Evolutionary conservation across 2,113 vertebrate species (phyloP).

Genomic region (Sceloporus undulatus): DNA sequence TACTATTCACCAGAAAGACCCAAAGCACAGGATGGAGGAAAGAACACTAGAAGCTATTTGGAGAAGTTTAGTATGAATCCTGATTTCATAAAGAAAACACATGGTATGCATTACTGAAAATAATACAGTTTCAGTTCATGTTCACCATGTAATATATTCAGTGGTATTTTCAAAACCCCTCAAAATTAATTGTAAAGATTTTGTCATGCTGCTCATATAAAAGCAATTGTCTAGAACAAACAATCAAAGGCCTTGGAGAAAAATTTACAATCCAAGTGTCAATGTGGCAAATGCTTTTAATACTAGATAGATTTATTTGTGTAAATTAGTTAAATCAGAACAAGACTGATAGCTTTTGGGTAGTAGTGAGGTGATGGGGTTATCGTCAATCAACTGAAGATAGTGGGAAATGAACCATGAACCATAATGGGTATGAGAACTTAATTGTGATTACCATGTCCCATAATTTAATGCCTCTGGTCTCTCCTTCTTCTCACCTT

Average conservation of each 20-base stretch:
- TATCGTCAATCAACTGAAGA: not conserved
- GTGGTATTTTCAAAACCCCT: not conserved
- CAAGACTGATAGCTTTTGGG: not conserved
- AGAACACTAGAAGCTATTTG: too few species aligned
- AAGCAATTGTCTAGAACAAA: not conserved
- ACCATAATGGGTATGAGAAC: not conserved
- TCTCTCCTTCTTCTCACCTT: conserved; percentile 3
- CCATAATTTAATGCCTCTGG: not conserved
- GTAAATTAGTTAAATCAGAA: not conserved
- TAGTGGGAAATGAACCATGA: not conserved
- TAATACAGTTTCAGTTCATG: not conserved
- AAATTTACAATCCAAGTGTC: not conserved
- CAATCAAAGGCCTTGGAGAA: not conserved
- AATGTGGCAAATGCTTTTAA: not conserved
- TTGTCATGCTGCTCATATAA: not conserved
- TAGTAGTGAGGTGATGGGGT: too few species aligned
- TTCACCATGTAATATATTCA: not conserved
- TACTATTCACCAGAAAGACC: not conserved
- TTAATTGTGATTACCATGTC: not conserved
- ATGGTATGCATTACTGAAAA: not conserved
- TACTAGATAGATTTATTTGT: conserved; percentile 13
- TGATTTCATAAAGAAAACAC: not conserved
- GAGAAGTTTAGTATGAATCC: not conserved
- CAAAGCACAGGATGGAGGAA: not conserved
- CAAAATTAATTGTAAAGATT: not conserved